phyloP scores from a whole-genome alignment of 2,797 vertebrate species.

The Myotis planiceps region DNA sequence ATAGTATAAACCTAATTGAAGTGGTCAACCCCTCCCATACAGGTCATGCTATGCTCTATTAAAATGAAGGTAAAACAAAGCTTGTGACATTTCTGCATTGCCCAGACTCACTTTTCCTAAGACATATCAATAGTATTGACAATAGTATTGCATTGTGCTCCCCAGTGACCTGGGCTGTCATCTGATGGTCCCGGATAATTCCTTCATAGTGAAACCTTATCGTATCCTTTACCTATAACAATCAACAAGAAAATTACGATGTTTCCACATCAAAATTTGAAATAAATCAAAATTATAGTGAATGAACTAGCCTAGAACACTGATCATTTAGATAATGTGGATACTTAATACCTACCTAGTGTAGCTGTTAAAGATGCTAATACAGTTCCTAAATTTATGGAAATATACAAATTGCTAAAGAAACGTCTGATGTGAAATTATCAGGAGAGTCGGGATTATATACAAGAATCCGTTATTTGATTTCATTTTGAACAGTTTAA shows the following conservation, averaged over 20 bases:
- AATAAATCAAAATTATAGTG: constrained; percentile 41
- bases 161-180: constrained; percentile 56
- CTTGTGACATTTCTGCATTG: constrained; percentile 76
- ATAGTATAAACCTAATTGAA: constrained; percentile 79
- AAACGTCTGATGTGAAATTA: neutral
- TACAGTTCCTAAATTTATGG: constrained; percentile 35
- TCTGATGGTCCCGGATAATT: constrained; percentile 62
- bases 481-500: constrained; percentile 64
- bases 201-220: constrained; percentile 74
- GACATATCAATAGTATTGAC: constrained; percentile 79
- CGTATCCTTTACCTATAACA: constrained; percentile 57
- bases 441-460: constrained; percentile 20
- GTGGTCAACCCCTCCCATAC: constrained; percentile 70
- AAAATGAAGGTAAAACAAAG: constrained; percentile 77
- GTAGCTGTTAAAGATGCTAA: constrained; percentile 25
- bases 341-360: neutral
- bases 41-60: constrained; percentile 68
- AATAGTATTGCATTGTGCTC: constrained; percentile 58
- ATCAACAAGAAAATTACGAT: constrained; percentile 44
- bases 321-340: neutral
- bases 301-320: neutral
- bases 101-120: constrained; percentile 74
- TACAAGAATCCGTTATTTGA: constrained; percentile 28
- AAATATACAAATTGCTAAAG: constrained; percentile 26
- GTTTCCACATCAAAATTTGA: constrained; percentile 45